Base-by-base conservation (phyloP, 2,888 invertebrate species). In the Myopa testacea region DNA sequence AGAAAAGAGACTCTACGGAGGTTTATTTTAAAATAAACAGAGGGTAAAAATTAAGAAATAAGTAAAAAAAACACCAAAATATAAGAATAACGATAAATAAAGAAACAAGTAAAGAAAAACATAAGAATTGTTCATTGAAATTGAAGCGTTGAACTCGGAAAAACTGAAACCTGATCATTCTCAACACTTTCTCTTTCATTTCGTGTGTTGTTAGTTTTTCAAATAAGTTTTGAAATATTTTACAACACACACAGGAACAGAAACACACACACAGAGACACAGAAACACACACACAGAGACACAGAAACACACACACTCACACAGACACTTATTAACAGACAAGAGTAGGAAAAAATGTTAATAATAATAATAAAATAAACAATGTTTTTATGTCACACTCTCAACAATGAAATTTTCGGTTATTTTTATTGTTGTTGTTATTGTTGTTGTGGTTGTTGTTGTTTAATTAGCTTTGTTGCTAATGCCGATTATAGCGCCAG, bases 141-240 rank as follows among this genome's bases (percentile, higher is more conserved):
- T 26, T 26, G 26, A 26, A 26, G 26, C 26, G 7, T 45, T 45
- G 45, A 45, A 45, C 10, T 45, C 45, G 1, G 6, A 10, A 45
- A 26, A 26, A 26, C 26, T 45, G 45, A 45, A 45, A 45, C 45
- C 45, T 45, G 45, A 45, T 38, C 37, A 65, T 75, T 75, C 69
- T 60, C 75, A 75, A 75, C 60, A 75, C 75, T 75, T 75, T 75
- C 75, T 75, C 68, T 75, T 68, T 75, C 75, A 69, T 68, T 75
- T 65, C 65, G 34, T 65, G 8, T 62, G 37, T 65, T 38, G 26
- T 4, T 16, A 55, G 1, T 16, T 55, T 10, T 55, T 45, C 10
- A 45, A 45, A 8, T 55, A 5, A 55, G 5, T 55, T 55, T 14
- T n/a, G 16, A 55, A n/a, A 55, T 26, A 2, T 26, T 26, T 26